phyloP scores from a whole-genome alignment of 2,888 invertebrate species.

The Pachliopta kotzebuea region DNA sequence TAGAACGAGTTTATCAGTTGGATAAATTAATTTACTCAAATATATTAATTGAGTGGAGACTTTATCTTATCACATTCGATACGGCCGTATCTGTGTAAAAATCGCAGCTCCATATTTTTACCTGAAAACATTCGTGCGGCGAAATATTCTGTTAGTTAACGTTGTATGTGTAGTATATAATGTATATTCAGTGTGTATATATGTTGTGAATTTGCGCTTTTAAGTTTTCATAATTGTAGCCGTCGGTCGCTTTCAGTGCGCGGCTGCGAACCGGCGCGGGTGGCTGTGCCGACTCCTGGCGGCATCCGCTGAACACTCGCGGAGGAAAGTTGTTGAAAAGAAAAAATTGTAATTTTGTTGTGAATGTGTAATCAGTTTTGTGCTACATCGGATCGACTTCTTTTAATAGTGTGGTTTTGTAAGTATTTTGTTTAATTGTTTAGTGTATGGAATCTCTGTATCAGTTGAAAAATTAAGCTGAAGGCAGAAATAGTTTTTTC shows the following conservation, averaged over 20 bases:
- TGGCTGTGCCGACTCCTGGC: constrained; percentile 16
- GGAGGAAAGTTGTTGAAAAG: constrained; percentile 16
- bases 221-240: constrained; percentile 21
- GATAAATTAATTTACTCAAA: constrained; percentile 61
- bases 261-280: constrained; percentile 18
- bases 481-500: no score
- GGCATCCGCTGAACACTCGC: not conserved
- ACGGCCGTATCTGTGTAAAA: constrained; percentile 27
- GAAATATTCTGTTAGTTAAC: not conserved
- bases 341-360: constrained; percentile 1
- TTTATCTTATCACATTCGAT: constrained; percentile 51
- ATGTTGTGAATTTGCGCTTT: constrained; percentile 14
- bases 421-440: not conserved
- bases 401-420: not conserved
- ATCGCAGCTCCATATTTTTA: constrained; percentile 20
- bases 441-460: not conserved
- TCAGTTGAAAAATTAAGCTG: no score
- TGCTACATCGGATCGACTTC: not conserved
- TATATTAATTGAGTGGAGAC: constrained; percentile 57
- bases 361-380: not conserved
- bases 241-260: constrained; percentile 25
- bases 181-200: no score
- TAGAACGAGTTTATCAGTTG: constrained; percentile 53
- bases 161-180: not conserved
- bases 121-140: constrained; percentile 9